phyloP scores from a whole-genome alignment of 2,113 vertebrate species.

The Callipepla californica region DNA sequence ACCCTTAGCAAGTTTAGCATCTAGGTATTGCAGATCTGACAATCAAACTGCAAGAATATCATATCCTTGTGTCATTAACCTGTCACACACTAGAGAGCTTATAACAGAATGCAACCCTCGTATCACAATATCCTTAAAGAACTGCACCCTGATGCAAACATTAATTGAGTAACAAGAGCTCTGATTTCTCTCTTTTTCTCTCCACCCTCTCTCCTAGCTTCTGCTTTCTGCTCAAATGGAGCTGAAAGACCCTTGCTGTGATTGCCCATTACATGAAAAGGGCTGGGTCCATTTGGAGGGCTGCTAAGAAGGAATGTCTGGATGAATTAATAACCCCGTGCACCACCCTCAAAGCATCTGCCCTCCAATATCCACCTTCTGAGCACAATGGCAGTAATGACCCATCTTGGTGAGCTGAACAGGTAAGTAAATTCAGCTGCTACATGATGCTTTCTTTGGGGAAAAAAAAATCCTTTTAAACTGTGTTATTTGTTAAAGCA shows the following conservation, averaged over 20 bases:
- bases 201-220: not conserved
- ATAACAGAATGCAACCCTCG: slow-evolving; percentile 16
- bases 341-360: not conserved
- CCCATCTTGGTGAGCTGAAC: not conserved
- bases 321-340: slow-evolving; percentile 18
- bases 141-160: not conserved
- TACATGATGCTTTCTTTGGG: not conserved
- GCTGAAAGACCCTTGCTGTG: slow-evolving; percentile 19
- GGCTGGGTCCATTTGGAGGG: slow-evolving; percentile 15
- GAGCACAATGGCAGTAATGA: slow-evolving; percentile 2
- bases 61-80: not conserved
- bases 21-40: not conserved
- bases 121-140: not conserved
- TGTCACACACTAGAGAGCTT: not conserved
- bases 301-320: slow-evolving; percentile 20
- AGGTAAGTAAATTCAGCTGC: slow-evolving; percentile 17
- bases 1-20: not conserved
- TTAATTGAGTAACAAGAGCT: slow-evolving; percentile 33
- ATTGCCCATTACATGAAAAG: slow-evolving; percentile 43
- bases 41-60: not conserved
- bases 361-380: slow-evolving; percentile 8
- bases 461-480: not conserved
- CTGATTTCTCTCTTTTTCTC: not conserved
- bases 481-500: not conserved
- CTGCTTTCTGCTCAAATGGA: slow-evolving; percentile 24